These are phyloP conservation scores for Liparis tanakae DNA, from an alignment of 2,797 vertebrate genomes.

Conservation along the genomic window DNA sequence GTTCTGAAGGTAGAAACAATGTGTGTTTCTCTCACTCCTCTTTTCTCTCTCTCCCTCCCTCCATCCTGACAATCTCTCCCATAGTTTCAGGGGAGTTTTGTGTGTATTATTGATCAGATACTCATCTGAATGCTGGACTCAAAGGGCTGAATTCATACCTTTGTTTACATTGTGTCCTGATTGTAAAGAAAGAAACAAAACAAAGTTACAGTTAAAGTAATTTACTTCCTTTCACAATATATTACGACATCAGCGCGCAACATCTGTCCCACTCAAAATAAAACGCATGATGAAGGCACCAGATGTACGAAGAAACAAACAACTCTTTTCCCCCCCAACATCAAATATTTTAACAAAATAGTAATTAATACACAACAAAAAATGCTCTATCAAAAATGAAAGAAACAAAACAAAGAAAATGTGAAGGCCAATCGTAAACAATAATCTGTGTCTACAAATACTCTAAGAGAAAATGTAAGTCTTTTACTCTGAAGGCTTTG, in stretches of 20 bases:
- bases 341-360: slow-evolving; percentile 8
- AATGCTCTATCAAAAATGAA: not conserved
- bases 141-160: not conserved
- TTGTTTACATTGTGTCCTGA: not conserved
- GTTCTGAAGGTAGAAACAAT: slow-evolving; percentile 34
- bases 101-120: not conserved
- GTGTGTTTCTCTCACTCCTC: not conserved
- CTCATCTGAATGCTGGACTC: not conserved
- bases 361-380: not conserved
- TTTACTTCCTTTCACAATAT: slow-evolving; percentile 10
- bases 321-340: not conserved
- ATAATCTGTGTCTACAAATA: not conserved
- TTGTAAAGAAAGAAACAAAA: not conserved
- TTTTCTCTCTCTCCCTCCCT: not conserved
- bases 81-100: too few relatives aligned
- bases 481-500: not conserved
- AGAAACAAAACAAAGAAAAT: slow-evolving; percentile 23
- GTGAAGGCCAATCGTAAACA: not conserved
- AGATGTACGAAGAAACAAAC: not conserved
- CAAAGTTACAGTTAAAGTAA: not conserved
- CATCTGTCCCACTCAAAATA: not conserved
- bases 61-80: not conserved
- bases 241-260: not conserved
- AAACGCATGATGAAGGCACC: not conserved
- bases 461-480: not conserved